Conservation (phyloP, 2,113 vertebrate species). For the Donacobius atricapilla region DNA sequence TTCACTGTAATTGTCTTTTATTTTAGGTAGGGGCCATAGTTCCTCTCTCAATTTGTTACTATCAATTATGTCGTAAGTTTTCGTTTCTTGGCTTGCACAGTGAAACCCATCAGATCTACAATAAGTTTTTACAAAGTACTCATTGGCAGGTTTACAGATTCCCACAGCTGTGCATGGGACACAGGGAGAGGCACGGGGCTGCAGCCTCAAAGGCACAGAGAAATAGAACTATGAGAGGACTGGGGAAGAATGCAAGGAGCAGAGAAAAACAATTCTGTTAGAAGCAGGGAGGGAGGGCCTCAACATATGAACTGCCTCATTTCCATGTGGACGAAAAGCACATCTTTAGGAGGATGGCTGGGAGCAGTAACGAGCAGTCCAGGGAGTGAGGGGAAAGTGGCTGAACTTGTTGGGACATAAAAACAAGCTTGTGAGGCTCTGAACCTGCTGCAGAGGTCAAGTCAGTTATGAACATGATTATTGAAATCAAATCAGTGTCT, state of each 20-base stretch:
- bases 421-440: background rate
- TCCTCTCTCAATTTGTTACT: background rate
- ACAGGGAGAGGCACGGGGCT: background rate
- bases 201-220: background rate
- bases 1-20: background rate
- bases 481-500: background rate
- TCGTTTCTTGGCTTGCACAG: background rate
- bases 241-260: background rate
- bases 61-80: conserved; percentile 15
- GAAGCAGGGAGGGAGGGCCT: background rate
- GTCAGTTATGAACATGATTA: fast-evolving
- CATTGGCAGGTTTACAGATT: conserved; percentile 20
- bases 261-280: background rate
- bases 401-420: background rate
- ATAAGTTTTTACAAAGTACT: background rate
- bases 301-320: background rate
- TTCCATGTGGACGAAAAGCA: background rate
- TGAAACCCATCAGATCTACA: background rate
- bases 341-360: background rate
- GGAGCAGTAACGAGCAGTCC: background rate
- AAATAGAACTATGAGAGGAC: background rate
- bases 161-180: background rate
- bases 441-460: background rate
- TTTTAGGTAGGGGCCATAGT: conserved; percentile 1
- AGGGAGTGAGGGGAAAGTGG: background rate